Conservation (phyloP, 2,113 vertebrate genomes). For the Catagonus wagneri region DNA sequence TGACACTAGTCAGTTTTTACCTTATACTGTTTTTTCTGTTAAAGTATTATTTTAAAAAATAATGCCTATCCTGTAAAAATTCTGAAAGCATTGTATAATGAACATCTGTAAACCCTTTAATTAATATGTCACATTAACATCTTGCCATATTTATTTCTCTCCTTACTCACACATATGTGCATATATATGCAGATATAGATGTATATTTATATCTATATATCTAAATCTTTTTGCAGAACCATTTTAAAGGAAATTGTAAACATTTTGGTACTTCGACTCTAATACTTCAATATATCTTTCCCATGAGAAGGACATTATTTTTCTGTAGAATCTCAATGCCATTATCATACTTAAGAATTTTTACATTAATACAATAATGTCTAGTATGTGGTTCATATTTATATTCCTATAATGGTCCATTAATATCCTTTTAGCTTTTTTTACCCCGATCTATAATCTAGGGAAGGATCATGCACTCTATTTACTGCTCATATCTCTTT, state of each 20-base stretch:
- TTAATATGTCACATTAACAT: conserved; percentile 38
- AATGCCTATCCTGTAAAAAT: not conserved
- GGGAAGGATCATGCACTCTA: not conserved
- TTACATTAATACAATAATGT: not conserved
- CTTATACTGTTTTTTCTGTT: not conserved
- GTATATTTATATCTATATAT: not conserved
- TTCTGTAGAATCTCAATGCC: not conserved
- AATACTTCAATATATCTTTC: not conserved
- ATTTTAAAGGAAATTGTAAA: conserved; percentile 38
- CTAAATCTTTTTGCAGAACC: conserved; percentile 38
- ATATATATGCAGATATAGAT: not conserved
- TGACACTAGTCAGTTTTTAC: not conserved
- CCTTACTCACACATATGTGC: not conserved
- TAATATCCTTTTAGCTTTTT: not conserved
- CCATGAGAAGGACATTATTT: conserved; percentile 27
- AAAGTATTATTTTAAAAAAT: conserved; percentile 30
- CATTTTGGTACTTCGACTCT: not conserved
- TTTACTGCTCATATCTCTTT: not conserved
- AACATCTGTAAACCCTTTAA: conserved; percentile 21
- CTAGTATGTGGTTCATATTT: not conserved
- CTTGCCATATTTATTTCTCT: conserved; percentile 53
- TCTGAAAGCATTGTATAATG: not conserved
- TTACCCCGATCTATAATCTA: not conserved
- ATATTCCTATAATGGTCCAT: not conserved
- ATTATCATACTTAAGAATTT: not conserved